phyloP scores from a whole-genome alignment of 2,113 vertebrate species.

The Pangasianodon gigas region DNA sequence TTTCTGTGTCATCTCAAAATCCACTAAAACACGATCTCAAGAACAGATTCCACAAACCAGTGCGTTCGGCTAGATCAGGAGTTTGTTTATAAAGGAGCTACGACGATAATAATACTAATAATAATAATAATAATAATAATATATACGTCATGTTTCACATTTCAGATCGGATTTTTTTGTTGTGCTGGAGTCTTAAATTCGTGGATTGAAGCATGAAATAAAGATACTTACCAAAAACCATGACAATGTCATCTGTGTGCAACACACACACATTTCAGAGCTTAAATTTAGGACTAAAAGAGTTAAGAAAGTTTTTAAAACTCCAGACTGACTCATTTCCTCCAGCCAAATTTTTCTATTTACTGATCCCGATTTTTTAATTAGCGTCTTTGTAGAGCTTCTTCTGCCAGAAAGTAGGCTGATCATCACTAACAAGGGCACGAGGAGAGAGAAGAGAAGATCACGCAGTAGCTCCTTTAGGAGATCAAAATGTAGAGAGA shows the following conservation, averaged over 20 bases:
- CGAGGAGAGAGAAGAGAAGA: conserved; percentile 5
- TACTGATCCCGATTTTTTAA: conserved; percentile 32
- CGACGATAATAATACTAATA: neutral
- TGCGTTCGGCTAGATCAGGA: no score
- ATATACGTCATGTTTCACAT: no score
- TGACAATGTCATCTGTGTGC: neutral
- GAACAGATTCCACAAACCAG: no score
- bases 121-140: neutral
- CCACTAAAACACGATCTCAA: no score
- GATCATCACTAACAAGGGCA: conserved; percentile 18
- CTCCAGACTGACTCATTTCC: neutral
- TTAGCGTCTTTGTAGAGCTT: conserved; percentile 21
- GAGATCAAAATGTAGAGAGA: neutral
- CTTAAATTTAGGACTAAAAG: neutral
- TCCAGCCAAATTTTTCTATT: neutral
- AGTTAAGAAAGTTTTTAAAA: neutral
- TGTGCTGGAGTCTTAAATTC: neutral
- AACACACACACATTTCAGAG: neutral
- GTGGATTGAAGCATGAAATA: neutral
- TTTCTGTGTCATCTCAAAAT: neutral
- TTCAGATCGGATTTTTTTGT: neutral
- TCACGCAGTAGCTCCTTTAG: neutral
- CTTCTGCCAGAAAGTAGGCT: conserved; percentile 30
- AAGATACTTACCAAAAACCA: neutral
- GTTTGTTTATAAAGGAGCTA: no score